Conservation (phyloP, 2,113 vertebrate genomes). For the Chunga burmeisteri region DNA sequence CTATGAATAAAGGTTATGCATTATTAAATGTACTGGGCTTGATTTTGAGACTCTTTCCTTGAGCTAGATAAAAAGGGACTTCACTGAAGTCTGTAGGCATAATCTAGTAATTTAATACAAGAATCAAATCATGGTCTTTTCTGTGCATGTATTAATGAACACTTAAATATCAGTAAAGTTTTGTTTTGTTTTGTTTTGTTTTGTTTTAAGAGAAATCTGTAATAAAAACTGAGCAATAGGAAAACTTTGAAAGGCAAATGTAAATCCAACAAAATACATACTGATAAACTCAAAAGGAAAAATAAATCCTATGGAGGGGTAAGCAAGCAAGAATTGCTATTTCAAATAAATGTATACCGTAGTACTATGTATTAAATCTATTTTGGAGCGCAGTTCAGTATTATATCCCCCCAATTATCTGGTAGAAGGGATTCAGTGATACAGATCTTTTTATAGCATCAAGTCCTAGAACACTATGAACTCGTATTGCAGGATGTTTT, state of each 20-base stretch:
- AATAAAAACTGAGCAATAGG: not conserved
- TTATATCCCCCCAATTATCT: not conserved
- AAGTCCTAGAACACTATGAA: not conserved
- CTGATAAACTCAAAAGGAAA: not conserved
- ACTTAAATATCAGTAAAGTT: not conserved
- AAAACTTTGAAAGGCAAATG: not conserved
- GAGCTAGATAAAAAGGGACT: not conserved
- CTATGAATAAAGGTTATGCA: not conserved
- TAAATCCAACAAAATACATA: not conserved
- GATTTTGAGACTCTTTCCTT: not conserved
- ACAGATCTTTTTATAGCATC: not conserved
- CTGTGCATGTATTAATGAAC: not conserved
- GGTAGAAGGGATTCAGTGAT: not conserved
- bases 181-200: not conserved
- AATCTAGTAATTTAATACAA: not conserved
- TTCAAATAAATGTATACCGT: not conserved
- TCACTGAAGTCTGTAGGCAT: not conserved
- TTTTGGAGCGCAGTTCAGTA: not conserved
- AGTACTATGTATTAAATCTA: not conserved
- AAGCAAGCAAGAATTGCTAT: not conserved
- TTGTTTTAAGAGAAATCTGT: not conserved
- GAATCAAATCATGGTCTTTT: not conserved
- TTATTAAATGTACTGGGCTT: not conserved
- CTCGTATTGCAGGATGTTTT: not conserved
- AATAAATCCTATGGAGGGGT: not conserved